Conservation (phyloP, 1,140 invertebrate genomes). For the Drosophila ficusphila region DNA sequence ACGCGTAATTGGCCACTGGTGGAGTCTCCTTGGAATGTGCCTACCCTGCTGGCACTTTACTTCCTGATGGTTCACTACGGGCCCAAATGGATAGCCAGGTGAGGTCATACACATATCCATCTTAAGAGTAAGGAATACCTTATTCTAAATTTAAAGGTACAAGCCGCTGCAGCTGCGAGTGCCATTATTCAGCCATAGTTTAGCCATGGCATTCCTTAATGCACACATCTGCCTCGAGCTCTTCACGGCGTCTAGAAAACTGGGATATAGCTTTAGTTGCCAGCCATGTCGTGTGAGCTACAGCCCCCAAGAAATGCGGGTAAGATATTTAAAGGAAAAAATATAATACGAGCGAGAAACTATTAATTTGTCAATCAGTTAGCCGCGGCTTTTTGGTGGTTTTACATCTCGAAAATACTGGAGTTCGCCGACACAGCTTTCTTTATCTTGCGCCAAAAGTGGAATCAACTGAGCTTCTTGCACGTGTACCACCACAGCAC, state of each 20-base stretch:
- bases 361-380: slow-evolving; percentile 89
- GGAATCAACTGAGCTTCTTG: slow-evolving; percentile 94
- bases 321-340: too few species aligned
- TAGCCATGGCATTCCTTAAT: slow-evolving; percentile 93
- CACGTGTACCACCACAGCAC: slow-evolving; percentile 97
- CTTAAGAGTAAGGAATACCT: too few species aligned
- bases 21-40: slow-evolving; percentile 91
- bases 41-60: slow-evolving; percentile 91
- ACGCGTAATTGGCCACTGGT: slow-evolving; percentile 95
- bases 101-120: too few species aligned
- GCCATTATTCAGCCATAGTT: slow-evolving; percentile 93
- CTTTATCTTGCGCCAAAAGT: slow-evolving; percentile 95
- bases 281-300: slow-evolving; percentile 93
- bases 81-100: slow-evolving; percentile 92
- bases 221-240: slow-evolving; percentile 93
- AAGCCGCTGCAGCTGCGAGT: slow-evolving; percentile 91
- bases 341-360: too few species aligned
- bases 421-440: slow-evolving; percentile 97
- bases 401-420: slow-evolving; percentile 96
- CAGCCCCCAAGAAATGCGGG: slow-evolving; percentile 90
- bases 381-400: slow-evolving; percentile 97
- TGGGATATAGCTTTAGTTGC: slow-evolving; percentile 95
- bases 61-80: slow-evolving; percentile 92
- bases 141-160: too few species aligned
- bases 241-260: slow-evolving; percentile 89